Conservation (phyloP, 2,888 invertebrate genomes). For the Eilema griseolum region DNA sequence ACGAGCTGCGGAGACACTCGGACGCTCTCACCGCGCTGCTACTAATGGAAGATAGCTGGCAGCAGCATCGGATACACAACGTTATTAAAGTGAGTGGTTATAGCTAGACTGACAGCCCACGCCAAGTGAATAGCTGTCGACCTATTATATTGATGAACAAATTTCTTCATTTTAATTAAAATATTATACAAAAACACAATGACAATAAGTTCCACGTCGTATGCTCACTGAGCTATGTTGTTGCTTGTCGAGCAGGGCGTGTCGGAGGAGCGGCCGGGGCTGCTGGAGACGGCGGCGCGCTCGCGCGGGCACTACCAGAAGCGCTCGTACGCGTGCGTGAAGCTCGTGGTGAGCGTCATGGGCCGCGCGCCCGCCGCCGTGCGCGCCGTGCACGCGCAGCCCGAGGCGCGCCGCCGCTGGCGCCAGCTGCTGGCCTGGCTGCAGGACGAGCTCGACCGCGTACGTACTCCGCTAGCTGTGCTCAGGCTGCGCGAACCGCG, state of each 20-base stretch:
- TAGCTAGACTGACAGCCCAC: background rate
- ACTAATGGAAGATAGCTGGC: conserved; percentile 98
- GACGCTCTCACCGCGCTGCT: conserved; percentile 95
- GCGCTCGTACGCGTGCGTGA: conserved; percentile 98
- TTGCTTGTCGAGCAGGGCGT: conserved; percentile 66
- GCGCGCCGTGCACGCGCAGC: conserved; percentile 92
- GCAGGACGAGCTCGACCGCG: conserved; percentile 96
- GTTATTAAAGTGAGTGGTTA: conserved; percentile 91
- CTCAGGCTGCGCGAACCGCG: too few species aligned
- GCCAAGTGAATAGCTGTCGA: too few species aligned
- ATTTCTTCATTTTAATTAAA: too few species aligned
- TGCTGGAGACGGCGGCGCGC: conserved; percentile 96
- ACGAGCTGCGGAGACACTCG: conserved; percentile 96
- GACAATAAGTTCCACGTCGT: too few species aligned
- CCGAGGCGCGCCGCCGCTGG: conserved; percentile 95
- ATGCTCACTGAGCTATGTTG: too few species aligned
- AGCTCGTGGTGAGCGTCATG: conserved; percentile 97
- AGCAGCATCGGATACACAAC: conserved; percentile 96
- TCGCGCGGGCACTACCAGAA: conserved; percentile 98
- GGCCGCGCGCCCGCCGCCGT: conserved; percentile 93
- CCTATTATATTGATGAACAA: too few species aligned
- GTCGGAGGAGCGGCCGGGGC: conserved; percentile 92
- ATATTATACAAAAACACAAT: too few species aligned
- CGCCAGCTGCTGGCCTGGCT: conserved; percentile 96
- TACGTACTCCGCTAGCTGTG: too few species aligned